These are phyloP conservation scores for Eclectus roratus DNA, from an alignment of 2,113 vertebrate genomes.

Conservation along the genomic window DNA sequence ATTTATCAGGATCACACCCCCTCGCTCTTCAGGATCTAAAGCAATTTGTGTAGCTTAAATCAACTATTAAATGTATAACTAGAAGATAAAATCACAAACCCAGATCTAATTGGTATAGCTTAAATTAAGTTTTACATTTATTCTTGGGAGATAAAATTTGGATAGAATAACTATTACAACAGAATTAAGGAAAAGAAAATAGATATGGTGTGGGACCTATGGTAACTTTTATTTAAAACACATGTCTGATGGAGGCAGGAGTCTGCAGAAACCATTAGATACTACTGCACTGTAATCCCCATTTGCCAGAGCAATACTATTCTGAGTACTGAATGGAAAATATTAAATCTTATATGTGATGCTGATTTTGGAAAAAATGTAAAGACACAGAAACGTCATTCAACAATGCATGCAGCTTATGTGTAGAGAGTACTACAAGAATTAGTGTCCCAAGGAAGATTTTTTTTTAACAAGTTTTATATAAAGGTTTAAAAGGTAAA, in stretches of 20 bases:
- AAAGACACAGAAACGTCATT: background rate
- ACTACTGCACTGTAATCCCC: background rate
- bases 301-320: background rate
- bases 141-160: constrained; percentile 62
- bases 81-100: constrained; percentile 69
- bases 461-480: background rate
- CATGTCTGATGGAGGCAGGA: constrained; percentile 33
- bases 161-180: constrained; percentile 64
- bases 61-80: constrained; percentile 64
- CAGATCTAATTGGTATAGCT: constrained; percentile 64
- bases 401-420: background rate
- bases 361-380: constrained; percentile 14
- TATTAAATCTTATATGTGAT: background rate
- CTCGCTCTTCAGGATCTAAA: constrained; percentile 28
- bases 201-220: constrained; percentile 17
- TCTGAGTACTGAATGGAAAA: background rate
- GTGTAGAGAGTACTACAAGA: background rate
- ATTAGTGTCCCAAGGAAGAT: background rate
- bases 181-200: constrained; percentile 67
- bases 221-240: constrained; percentile 61
- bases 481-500: background rate
- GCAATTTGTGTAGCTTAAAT: constrained; percentile 68
- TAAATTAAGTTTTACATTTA: constrained; percentile 71
- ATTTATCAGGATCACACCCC: constrained; percentile 9
- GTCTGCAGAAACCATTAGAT: constrained; percentile 32